These are phyloP conservation scores for Linurgus olivaceus DNA, from an alignment of 2,797 vertebrate genomes.

Conservation along the genomic window DNA sequence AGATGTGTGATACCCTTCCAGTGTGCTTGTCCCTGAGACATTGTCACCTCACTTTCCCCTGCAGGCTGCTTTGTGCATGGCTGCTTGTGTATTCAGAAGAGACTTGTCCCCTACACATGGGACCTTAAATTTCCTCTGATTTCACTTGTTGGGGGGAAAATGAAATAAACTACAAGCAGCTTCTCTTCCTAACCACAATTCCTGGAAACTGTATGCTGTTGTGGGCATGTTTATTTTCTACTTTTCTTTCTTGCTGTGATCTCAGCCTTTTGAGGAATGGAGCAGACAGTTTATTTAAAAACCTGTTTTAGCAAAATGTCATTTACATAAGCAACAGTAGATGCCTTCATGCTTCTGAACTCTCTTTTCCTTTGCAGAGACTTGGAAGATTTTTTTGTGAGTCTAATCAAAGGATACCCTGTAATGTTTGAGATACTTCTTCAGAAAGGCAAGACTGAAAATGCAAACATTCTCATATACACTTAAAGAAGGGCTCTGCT, in stretches of 20 bases:
- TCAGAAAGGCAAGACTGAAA: background rate
- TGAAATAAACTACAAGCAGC: background rate
- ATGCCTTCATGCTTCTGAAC: background rate
- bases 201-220: background rate
- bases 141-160: background rate
- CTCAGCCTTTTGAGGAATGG: background rate
- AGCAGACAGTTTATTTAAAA: slow-evolving; percentile 53
- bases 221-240: slow-evolving; percentile 42
- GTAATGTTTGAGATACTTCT: background rate
- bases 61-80: background rate
- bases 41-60: background rate
- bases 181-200: background rate
- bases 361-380: background rate
- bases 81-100: background rate
- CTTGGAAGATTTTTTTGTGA: background rate
- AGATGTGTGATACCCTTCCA: background rate
- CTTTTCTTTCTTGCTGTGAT: slow-evolving; percentile 17
- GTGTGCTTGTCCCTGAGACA: background rate
- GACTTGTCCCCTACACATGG: background rate
- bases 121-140: slow-evolving; percentile 1
- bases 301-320: background rate
- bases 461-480: background rate
- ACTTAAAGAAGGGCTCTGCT: background rate
- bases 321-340: slow-evolving; percentile 40
- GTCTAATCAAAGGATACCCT: background rate